Percentiles rank a stretch among this genome's conserved stretches.
Evolutionary conservation across 2,888 invertebrate genomes (phyloP).

Genomic region (Exephanes ischioxanthus): DNA sequence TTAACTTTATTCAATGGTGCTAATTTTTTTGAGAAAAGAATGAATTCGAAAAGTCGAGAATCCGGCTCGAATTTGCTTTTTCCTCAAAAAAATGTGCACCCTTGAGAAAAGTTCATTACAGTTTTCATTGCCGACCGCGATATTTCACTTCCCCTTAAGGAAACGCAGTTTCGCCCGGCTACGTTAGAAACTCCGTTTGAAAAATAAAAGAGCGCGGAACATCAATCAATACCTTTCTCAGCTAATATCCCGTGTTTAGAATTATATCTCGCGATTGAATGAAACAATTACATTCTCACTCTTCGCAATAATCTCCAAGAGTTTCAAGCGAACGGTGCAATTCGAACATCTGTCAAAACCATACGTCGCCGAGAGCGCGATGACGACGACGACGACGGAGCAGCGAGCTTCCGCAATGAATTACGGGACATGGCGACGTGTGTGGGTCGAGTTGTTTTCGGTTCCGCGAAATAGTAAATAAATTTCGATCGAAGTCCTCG

Average conservation of each 20-base stretch:
- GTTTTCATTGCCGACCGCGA: no score
- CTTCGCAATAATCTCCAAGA: background rate
- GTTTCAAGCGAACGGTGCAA: background rate
- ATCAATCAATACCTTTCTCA: background rate
- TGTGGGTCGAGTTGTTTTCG: conserved; percentile 73
- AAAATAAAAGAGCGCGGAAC: conserved; percentile 40
- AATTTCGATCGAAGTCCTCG: conserved; percentile 2
- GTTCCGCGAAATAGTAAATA: conserved; percentile 57
- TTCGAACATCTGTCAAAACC: conserved; percentile 60
- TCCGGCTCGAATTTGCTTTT: no score
- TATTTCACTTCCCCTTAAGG: no score
- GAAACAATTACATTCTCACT: background rate
- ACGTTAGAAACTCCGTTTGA: background rate
- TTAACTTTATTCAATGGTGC: no score
- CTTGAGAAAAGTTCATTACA: no score
- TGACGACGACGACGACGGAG: conserved; percentile 47
- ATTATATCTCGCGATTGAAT: background rate
- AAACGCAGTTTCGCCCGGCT: no score
- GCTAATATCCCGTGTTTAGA: background rate
- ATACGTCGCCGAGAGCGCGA: conserved; percentile 30
- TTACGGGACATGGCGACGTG: conserved; percentile 76
- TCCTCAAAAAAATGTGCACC: no score
- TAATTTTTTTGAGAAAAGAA: no score
- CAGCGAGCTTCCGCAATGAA: conserved; percentile 66
- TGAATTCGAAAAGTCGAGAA: no score